Evolutionary conservation across 2,113 vertebrate genomes (phyloP).

Genomic region (Brachyistius frenatus): DNA sequence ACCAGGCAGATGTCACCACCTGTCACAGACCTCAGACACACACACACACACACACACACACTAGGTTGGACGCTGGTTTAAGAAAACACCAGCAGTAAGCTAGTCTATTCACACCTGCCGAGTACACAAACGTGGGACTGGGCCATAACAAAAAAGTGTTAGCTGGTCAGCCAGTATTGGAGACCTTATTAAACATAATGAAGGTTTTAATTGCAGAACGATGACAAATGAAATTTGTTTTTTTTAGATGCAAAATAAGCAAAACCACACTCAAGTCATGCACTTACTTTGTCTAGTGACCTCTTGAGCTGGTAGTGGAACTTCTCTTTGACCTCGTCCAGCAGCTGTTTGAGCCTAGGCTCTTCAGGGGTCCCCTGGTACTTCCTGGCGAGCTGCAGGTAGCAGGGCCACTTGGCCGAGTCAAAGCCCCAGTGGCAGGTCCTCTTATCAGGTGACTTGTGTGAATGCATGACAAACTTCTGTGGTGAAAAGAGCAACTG

Average conservation of each 20-base stretch:
- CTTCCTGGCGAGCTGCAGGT: conserved; percentile 95
- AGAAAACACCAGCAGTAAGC: conserved; percentile 54
- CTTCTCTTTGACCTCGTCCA: conserved; percentile 97
- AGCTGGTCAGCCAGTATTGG: not conserved
- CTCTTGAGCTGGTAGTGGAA: conserved; percentile 90
- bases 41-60: conserved; percentile 31
- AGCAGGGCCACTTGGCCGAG: conserved; percentile 97
- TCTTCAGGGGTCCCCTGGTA: conserved; percentile 91
- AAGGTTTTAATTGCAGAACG: not conserved
- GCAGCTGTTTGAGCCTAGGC: conserved; percentile 88
- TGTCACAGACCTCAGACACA: conserved; percentile 54
- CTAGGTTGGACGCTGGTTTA: conserved; percentile 63
- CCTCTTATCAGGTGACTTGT: conserved; percentile 96
- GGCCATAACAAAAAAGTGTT: not conserved
- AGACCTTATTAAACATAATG: conserved; percentile 12
- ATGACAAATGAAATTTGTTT: not conserved
- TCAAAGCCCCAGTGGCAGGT: conserved; percentile 99
- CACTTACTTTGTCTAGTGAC: conserved; percentile 91
- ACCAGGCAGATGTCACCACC: conserved; percentile 69
- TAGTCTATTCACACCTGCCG: conserved; percentile 31
- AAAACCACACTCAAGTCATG: conserved; percentile 8
- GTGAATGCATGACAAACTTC: conserved; percentile 98
- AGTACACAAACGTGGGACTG: conserved; percentile 14
- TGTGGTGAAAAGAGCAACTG: conserved; percentile 96
- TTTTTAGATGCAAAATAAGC: not conserved